Evolutionary conservation across 1,140 invertebrate genomes (phyloP).

Genomic region (Euwallacea similis): DNA sequence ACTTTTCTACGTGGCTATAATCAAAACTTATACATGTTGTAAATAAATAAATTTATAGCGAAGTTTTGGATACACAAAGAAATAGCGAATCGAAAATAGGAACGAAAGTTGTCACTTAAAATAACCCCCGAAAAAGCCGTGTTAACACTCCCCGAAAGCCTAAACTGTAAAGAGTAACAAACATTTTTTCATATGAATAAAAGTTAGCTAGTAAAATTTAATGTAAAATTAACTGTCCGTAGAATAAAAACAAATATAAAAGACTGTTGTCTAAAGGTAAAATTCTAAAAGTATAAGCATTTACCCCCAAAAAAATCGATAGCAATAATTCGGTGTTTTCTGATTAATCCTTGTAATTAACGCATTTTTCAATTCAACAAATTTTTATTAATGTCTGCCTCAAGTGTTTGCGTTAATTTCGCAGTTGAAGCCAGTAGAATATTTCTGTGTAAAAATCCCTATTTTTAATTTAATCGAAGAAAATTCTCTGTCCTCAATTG

Average conservation of each 20-base stretch:
- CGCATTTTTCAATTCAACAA: too few species aligned
- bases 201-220: conserved; percentile 39
- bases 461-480: conserved; percentile 1
- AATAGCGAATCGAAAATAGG: neutral
- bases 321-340: conserved; percentile 47
- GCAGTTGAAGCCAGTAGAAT: neutral
- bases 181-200: neutral
- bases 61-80: neutral
- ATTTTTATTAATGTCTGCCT: conserved; percentile 1
- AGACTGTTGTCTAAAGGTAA: conserved; percentile 46
- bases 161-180: neutral
- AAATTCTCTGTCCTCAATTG: conserved; percentile 2
- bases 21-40: conserved; percentile 13
- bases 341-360: neutral
- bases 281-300: conserved; percentile 43
- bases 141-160: neutral
- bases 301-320: conserved; percentile 43
- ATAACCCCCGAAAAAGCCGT: neutral
- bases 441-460: neutral
- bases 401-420: neutral
- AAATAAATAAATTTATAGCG: neutral
- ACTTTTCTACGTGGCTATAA: conserved; percentile 16
- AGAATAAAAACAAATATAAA: conserved; percentile 42
- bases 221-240: conserved; percentile 48
- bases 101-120: neutral